These are phyloP conservation scores for Pelodiscus sinensis DNA, from an alignment of 2,113 vertebrate species.

Conservation along the genomic window DNA sequence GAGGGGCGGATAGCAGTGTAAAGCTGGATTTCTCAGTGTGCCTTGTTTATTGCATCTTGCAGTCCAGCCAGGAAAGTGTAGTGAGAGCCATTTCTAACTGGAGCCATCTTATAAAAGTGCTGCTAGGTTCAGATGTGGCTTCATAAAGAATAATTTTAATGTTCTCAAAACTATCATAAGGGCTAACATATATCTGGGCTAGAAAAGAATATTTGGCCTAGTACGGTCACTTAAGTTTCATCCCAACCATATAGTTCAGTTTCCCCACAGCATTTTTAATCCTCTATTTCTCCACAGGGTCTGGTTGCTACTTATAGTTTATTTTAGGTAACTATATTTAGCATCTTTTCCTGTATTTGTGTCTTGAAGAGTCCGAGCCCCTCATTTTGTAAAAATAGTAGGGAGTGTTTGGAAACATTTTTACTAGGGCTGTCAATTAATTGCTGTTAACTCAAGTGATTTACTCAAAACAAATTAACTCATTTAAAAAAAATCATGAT, in stretches of 20 bases:
- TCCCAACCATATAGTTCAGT: background rate
- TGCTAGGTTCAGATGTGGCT: conserved; percentile 58
- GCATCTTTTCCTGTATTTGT: background rate
- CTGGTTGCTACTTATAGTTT: background rate
- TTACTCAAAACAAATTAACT: too few species aligned
- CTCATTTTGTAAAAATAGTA: background rate
- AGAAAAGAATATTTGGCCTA: conserved; percentile 1
- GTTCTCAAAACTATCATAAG: background rate
- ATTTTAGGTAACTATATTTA: conserved; percentile 7
- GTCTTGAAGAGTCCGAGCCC: background rate
- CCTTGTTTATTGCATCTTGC: conserved; percentile 41
- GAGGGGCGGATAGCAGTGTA: conserved; percentile 31
- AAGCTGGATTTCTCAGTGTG: conserved; percentile 49
- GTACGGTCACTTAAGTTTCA: background rate
- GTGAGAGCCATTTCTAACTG: conserved; percentile 66
- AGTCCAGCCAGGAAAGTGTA: conserved; percentile 47
- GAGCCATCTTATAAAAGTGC: conserved; percentile 53
- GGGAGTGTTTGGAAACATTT: background rate
- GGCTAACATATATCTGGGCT: conserved; percentile 8
- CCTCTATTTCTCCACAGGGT: background rate
- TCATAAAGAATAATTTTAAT: conserved; percentile 11
- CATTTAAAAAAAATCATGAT: too few species aligned
- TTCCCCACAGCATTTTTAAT: background rate
- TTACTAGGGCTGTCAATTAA: too few species aligned
- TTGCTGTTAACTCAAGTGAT: too few species aligned